phyloP scores from a whole-genome alignment of 2,797 vertebrate genomes.

The Gallinago nigripennis region DNA sequence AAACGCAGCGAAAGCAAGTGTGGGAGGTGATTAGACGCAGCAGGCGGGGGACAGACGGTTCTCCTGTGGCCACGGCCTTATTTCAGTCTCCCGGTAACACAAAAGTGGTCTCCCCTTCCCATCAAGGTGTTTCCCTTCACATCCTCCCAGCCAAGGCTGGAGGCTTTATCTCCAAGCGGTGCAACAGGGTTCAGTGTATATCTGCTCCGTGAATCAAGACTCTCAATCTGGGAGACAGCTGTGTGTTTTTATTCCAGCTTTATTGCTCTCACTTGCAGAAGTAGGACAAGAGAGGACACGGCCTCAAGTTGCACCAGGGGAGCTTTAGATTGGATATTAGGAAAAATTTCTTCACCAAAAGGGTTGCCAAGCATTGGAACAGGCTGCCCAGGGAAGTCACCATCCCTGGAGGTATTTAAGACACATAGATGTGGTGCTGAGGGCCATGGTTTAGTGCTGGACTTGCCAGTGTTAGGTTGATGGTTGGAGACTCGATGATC shows the following conservation, averaged over 20 bases:
- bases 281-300: background rate
- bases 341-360: background rate
- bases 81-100: background rate
- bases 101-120: background rate
- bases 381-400: background rate
- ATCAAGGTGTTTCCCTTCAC: background rate
- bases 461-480: background rate
- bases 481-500: background rate
- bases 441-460: background rate
- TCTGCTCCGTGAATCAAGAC: background rate
- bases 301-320: background rate
- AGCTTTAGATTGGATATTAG: background rate
- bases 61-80: fast-evolving
- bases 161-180: background rate
- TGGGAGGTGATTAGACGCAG: background rate
- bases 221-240: fast-evolving
- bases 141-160: background rate
- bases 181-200: fast-evolving
- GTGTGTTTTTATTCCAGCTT: background rate
- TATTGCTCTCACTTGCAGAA: background rate
- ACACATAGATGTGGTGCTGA: background rate
- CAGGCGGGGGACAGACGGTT: fast-evolving
- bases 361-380: background rate
- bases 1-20: background rate
- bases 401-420: background rate